These are phyloP conservation scores for Laupala kohalensis DNA, from an alignment of 1,140 invertebrate genomes.

Conservation along the genomic window DNA sequence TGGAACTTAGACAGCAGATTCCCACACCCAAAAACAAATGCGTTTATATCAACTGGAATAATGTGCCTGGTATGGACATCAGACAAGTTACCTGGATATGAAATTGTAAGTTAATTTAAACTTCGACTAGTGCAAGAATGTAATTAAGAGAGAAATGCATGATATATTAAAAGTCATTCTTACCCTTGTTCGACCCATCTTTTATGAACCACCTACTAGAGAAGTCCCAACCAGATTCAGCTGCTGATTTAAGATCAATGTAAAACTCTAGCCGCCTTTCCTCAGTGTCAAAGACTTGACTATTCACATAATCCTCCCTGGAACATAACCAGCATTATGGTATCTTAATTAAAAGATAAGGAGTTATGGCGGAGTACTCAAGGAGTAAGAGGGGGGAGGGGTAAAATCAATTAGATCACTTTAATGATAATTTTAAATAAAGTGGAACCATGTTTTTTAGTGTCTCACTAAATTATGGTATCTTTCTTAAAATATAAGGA, in stretches of 20 bases:
- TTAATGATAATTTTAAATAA: no score
- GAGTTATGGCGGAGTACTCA: no score
- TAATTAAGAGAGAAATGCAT: no score
- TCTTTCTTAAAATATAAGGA: no score
- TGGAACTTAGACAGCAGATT: constrained; percentile 38
- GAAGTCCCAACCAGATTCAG: constrained; percentile 83
- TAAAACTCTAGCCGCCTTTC: constrained; percentile 41
- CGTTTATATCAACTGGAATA: constrained; percentile 75
- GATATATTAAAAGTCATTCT: no score
- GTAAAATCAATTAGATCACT: no score
- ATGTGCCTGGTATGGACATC: constrained; percentile 49
- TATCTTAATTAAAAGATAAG: no score
- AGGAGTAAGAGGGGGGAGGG: no score
- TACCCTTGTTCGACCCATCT: constrained; percentile 29
- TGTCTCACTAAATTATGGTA: no score
- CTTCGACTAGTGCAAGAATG: no score
- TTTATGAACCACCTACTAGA: constrained; percentile 64
- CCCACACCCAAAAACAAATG: constrained; percentile 56
- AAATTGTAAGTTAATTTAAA: not conserved
- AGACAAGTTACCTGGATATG: constrained; percentile 27
- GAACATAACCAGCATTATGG: constrained; percentile 1
- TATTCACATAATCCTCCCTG: constrained; percentile 38
- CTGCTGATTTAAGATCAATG: constrained; percentile 56
- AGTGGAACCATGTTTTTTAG: no score
- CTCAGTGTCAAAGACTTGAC: constrained; percentile 26